A percentile compares a stretch with the other conserved stretches of the same genome.
phyloP scores from a whole-genome alignment of 2,797 vertebrate genomes.

The Falco berigora region DNA sequence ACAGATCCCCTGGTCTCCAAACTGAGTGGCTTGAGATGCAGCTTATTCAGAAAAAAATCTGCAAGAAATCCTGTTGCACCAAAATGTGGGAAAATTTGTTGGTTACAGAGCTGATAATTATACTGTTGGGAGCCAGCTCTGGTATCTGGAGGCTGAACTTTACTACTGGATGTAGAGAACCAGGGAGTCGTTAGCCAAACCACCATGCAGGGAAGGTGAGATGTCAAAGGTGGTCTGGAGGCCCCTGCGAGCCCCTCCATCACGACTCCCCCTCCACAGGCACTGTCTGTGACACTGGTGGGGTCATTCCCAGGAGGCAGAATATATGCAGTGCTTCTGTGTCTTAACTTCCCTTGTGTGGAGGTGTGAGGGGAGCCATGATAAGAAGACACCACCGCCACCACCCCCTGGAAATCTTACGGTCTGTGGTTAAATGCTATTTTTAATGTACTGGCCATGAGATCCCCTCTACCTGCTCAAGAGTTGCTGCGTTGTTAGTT shows the following conservation, averaged over 20 bases:
- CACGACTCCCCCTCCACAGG: accelerated
- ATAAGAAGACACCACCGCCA: neutral
- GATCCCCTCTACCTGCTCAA: neutral
- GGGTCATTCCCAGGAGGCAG: neutral
- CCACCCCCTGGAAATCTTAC: neutral
- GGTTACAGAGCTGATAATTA: neutral
- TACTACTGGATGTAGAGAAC: neutral
- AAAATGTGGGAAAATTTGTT: neutral
- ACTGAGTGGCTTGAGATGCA: neutral
- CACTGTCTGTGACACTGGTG: neutral
- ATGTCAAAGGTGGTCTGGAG: neutral
- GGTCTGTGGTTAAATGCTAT: neutral
- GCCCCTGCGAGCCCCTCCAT: neutral
- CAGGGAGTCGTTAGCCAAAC: neutral
- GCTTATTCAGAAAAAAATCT: neutral
- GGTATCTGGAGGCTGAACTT: neutral
- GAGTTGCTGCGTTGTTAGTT: neutral
- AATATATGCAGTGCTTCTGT: neutral
- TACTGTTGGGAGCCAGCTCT: neutral
- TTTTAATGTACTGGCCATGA: neutral
- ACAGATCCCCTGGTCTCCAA: neutral
- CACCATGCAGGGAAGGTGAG: neutral
- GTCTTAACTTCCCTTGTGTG: neutral
- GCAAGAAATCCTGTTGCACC: neutral
- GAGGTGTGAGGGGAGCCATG: no score